These are phyloP conservation scores for Lepidonotus clava DNA, from an alignment of 2,888 invertebrate species.

Conservation along the genomic window DNA sequence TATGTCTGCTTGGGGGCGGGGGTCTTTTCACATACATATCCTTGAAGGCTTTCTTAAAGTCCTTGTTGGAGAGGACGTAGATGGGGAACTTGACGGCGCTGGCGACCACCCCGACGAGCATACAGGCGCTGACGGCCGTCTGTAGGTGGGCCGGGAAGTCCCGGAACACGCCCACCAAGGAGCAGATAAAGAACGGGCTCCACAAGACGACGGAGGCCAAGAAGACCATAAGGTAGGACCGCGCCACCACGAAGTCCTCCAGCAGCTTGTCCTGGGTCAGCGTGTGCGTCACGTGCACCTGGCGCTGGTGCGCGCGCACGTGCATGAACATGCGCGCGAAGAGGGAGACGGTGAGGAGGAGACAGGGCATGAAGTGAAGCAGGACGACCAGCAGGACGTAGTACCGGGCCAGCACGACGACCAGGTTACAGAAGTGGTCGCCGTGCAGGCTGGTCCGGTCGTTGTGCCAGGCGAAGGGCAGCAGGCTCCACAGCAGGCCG, in stretches of 20 bases:
- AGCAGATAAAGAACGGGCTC: conserved; percentile 41
- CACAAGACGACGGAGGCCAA: conserved; percentile 13
- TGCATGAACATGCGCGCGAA: conserved; percentile 47
- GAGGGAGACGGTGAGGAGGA: neutral
- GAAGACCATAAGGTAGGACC: neutral
- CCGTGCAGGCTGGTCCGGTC: neutral
- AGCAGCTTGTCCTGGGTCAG: conserved; percentile 51
- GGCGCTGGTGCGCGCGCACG: conserved; percentile 49
- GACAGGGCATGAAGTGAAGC: conserved; percentile 42
- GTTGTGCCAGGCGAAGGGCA: conserved; percentile 51
- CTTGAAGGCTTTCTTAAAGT: conserved; percentile 21
- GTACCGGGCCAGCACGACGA: neutral
- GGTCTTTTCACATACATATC: conserved; percentile 22
- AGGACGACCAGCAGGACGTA: conserved; percentile 31
- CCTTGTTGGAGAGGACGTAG: neutral
- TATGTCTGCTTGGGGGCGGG: neutral
- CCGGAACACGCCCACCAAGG: neutral
- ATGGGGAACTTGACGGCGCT: neutral
- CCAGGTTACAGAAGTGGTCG: neutral
- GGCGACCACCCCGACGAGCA: conserved; percentile 13
- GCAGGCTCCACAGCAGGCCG: neutral
- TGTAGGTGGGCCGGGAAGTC: neutral
- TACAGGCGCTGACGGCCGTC: conserved; percentile 13
- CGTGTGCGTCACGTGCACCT: conserved; percentile 56
- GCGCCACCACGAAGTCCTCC: conserved; percentile 7